Percentiles rank a stretch among this genome's conserved stretches.
Conservation (phyloP, 2,888 invertebrate genomes). For the Ophraella communa region DNA sequence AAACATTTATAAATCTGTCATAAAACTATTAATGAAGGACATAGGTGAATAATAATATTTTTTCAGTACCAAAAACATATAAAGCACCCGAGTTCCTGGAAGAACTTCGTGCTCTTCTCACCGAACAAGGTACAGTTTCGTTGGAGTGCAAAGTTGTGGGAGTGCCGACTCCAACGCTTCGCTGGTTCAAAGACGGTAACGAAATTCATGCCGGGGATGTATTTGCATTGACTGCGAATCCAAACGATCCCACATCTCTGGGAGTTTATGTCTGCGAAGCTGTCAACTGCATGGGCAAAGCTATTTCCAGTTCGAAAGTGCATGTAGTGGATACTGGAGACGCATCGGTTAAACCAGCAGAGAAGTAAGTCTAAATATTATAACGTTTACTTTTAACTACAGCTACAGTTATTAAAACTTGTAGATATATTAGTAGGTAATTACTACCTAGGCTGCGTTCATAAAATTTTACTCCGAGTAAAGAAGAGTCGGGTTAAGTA, state of each 20-base stretch:
- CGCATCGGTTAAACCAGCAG: conserved; percentile 72
- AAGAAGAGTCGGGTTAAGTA: no score
- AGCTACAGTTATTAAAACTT: no score
- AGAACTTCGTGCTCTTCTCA: conserved; percentile 80
- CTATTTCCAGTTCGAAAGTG: conserved; percentile 83
- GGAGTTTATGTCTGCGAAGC: conserved; percentile 90
- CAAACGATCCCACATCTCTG: conserved; percentile 83
- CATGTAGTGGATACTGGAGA: conserved; percentile 80
- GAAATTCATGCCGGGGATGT: conserved; percentile 91
- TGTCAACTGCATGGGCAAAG: conserved; percentile 86
- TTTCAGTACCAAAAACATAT: conserved; percentile 83
- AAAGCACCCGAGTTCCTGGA: conserved; percentile 87
- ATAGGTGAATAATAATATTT: neutral
- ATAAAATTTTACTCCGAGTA: no score
- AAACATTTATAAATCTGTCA: no score
- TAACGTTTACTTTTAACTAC: no score
- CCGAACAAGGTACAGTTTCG: conserved; percentile 87
- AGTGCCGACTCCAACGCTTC: conserved; percentile 76
- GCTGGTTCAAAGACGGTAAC: conserved; percentile 83
- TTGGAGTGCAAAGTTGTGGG: conserved; percentile 91
- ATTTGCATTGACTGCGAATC: conserved; percentile 84
- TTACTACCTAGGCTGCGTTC: no score
- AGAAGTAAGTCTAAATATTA: conserved; percentile 62
- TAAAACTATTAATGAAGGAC: neutral
- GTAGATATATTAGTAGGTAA: no score